Conservation (phyloP, 2,797 vertebrate genomes). For the Thalassophryne amazonica region DNA sequence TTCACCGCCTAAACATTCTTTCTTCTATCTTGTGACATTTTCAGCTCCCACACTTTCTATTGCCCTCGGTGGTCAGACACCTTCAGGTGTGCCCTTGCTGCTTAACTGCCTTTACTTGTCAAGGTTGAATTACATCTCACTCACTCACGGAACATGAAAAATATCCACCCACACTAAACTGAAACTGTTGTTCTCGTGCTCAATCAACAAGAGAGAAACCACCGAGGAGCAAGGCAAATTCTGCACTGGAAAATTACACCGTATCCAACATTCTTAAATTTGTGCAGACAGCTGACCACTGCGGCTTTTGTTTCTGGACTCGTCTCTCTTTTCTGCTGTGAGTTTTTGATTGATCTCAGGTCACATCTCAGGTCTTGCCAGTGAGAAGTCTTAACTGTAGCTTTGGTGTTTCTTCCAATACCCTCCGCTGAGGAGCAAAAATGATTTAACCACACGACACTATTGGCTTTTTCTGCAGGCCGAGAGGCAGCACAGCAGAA, state of each 20-base stretch:
- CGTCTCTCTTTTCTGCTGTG: constrained; percentile 2
- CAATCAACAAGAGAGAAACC: not conserved
- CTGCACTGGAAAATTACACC: no score
- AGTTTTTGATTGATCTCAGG: constrained; percentile 19
- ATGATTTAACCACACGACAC: constrained; percentile 63
- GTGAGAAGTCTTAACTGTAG: constrained; percentile 53
- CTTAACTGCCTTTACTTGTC: constrained; percentile 48
- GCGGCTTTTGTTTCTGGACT: constrained; percentile 5
- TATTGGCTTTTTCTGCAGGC: constrained; percentile 61
- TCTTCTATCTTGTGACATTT: constrained; percentile 69
- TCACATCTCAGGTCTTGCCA: constrained; percentile 40
- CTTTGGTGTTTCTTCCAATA: constrained; percentile 45
- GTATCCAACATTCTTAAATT: not conserved
- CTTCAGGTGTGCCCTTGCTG: constrained; percentile 36
- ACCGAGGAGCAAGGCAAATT: no score
- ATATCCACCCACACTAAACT: constrained; percentile 10
- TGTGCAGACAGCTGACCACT: not conserved
- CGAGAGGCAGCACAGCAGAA: constrained; percentile 31
- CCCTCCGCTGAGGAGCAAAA: constrained; percentile 58
- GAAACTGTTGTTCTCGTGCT: constrained; percentile 9
- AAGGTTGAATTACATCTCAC: constrained; percentile 37
- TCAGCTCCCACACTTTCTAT: constrained; percentile 42
- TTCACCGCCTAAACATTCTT: constrained; percentile 66
- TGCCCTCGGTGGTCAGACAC: constrained; percentile 20
- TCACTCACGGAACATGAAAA: not conserved